These are phyloP conservation scores for Psittacula cyanocephala DNA, from an alignment of 2,113 vertebrate species.

Conservation along the genomic window DNA sequence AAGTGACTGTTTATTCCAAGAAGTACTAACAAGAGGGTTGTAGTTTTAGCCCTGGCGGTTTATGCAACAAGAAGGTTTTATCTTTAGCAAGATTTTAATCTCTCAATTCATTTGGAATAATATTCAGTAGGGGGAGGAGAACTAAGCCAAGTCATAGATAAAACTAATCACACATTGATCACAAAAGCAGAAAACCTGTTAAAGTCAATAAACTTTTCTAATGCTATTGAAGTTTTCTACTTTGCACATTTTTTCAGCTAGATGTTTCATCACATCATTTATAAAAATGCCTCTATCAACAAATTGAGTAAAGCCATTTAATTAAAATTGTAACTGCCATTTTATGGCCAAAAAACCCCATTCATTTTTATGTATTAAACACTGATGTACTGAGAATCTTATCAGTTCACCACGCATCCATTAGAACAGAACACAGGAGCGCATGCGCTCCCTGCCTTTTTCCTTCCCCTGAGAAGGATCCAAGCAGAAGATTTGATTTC, in stretches of 20 bases:
- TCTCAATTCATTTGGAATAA: background rate
- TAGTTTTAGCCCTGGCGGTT: background rate
- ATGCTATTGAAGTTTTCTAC: background rate
- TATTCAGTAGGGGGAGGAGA: background rate
- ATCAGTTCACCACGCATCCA: background rate
- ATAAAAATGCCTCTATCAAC: background rate
- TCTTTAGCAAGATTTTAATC: background rate
- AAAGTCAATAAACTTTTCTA: background rate
- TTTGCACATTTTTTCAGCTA: background rate
- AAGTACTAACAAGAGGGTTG: background rate
- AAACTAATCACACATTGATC: background rate
- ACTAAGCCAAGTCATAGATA: background rate
- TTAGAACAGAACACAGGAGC: background rate
- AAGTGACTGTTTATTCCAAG: background rate
- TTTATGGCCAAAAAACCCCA: background rate
- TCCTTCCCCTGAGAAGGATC: background rate
- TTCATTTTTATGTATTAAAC: background rate
- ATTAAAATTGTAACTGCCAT: background rate
- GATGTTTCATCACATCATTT: background rate
- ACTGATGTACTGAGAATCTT: background rate
- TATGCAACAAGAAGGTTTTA: background rate
- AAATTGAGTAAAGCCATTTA: background rate
- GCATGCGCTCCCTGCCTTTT: background rate
- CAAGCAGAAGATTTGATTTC: background rate
- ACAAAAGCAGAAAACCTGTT: background rate